phyloP scores from a whole-genome alignment of 2,888 invertebrate genomes.

The Mystacides longicornis region DNA sequence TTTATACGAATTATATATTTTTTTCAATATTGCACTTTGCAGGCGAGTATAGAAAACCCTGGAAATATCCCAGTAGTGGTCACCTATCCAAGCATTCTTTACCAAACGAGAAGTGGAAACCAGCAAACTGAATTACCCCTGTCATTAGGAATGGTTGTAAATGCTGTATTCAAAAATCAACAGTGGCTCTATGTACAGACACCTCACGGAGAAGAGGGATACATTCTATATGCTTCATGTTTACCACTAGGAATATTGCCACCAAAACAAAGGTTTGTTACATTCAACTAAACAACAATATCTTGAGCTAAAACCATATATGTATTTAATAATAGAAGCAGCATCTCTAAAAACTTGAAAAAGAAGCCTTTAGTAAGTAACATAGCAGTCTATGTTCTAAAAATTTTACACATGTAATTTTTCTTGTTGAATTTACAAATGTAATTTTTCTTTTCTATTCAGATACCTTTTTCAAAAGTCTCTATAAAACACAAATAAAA shows the following conservation, averaged over 20 bases:
- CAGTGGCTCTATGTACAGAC: slow-evolving; percentile 82
- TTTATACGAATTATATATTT: too few relatives aligned
- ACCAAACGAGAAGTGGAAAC: slow-evolving; percentile 64
- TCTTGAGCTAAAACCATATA: too few relatives aligned
- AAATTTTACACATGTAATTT: too few relatives aligned
- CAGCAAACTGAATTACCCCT: slow-evolving; percentile 61
- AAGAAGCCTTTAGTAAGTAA: too few relatives aligned
- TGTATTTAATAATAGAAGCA: too few relatives aligned
- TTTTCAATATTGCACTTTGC: slow-evolving; percentile 31
- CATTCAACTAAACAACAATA: too few relatives aligned
- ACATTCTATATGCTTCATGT: slow-evolving; percentile 69
- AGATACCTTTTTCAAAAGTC: too few relatives aligned
- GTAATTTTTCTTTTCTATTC: too few relatives aligned
- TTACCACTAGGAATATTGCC: slow-evolving; percentile 70
- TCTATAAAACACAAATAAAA: too few relatives aligned
- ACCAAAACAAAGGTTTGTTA: slow-evolving; percentile 33
- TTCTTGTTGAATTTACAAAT: too few relatives aligned
- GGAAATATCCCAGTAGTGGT: slow-evolving; percentile 81
- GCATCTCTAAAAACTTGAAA: too few relatives aligned
- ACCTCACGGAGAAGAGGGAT: slow-evolving; percentile 78
- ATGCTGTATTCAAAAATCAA: slow-evolving; percentile 79
- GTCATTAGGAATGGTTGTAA: slow-evolving; percentile 77
- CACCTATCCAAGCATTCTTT: slow-evolving; percentile 64
- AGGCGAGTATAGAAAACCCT: slow-evolving; percentile 72
- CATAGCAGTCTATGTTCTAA: too few relatives aligned